These are phyloP conservation scores for Protaetia brevitarsis DNA, from an alignment of 1,140 invertebrate species.

Conservation along the genomic window DNA sequence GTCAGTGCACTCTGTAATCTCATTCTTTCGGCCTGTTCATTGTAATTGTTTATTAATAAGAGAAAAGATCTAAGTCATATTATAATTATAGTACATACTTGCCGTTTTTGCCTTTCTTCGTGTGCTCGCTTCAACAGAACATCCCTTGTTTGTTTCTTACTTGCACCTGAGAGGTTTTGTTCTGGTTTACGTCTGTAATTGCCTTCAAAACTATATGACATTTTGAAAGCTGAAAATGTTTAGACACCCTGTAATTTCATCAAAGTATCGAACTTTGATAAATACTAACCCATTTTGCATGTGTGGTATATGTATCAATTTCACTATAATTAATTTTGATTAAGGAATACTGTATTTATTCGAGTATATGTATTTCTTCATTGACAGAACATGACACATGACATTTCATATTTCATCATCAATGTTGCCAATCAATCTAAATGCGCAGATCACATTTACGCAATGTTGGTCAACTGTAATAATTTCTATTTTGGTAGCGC, in stretches of 20 bases:
- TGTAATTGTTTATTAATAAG: conserved; percentile 24
- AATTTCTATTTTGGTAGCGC: too few species aligned
- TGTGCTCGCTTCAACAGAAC: conserved; percentile 76
- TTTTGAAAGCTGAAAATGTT: conserved; percentile 39
- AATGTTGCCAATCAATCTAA: neutral
- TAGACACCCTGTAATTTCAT: neutral
- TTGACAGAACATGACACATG: neutral
- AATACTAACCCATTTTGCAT: conserved; percentile 3
- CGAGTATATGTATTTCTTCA: neutral
- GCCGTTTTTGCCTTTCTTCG: conserved; percentile 79
- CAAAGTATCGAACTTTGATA: neutral
- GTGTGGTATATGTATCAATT: neutral
- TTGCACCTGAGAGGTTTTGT: conserved; percentile 86
- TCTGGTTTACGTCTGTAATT: conserved; percentile 83
- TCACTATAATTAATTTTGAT: conserved; percentile 11
- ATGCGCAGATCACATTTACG: too few species aligned
- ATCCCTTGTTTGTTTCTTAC: conserved; percentile 71
- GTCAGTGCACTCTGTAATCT: conserved; percentile 66
- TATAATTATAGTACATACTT: conserved; percentile 62
- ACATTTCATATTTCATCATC: neutral
- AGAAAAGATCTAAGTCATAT: conserved; percentile 19
- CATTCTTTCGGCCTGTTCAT: conserved; percentile 61
- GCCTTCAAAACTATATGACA: conserved; percentile 86
- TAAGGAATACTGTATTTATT: neutral
- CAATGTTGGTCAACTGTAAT: too few species aligned